Percentiles rank a stretch among this genome's conserved stretches.
Evolutionary conservation across 2,888 invertebrate genomes (phyloP).

Genomic region (Cryptophagus acutangulus): DNA sequence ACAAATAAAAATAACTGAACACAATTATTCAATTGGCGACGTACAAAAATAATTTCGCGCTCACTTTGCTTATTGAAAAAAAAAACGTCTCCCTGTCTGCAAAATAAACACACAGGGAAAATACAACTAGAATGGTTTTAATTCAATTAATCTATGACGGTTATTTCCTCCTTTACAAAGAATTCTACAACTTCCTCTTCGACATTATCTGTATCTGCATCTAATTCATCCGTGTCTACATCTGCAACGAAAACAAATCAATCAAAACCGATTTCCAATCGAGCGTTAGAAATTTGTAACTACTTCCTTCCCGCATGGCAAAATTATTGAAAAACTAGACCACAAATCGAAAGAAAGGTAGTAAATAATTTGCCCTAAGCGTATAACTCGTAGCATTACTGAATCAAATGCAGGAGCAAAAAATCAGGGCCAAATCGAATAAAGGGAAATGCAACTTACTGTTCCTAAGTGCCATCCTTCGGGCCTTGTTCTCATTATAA

Average conservation of each 20-base stretch:
- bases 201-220: slow-evolving; percentile 77
- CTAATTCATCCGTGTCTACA: slow-evolving; percentile 89
- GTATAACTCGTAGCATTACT: slow-evolving; percentile 30
- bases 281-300: neutral
- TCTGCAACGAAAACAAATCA: slow-evolving; percentile 62
- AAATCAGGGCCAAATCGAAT: slow-evolving; percentile 24
- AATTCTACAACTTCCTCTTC: slow-evolving; percentile 96
- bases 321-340: too few species aligned
- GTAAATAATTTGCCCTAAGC: slow-evolving; percentile 32
- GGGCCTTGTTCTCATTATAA: slow-evolving; percentile 72
- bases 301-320: too few species aligned
- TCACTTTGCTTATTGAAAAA: too few species aligned
- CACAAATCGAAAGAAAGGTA: too few species aligned
- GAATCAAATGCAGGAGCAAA: slow-evolving; percentile 24
- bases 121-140: too few species aligned
- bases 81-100: too few species aligned
- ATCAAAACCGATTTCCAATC: slow-evolving; percentile 10
- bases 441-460: too few species aligned
- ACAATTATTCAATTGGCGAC: too few species aligned
- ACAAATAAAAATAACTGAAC: too few species aligned
- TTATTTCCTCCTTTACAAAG: slow-evolving; percentile 93
- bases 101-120: too few species aligned
- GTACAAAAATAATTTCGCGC: too few species aligned
- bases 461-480: slow-evolving; percentile 78
- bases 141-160: slow-evolving; percentile 68